Evolutionary conservation across 2,888 invertebrate species (phyloP), one percentile per base, ranked within the genome.

Genomic region (Hesperia comma): DNA sequence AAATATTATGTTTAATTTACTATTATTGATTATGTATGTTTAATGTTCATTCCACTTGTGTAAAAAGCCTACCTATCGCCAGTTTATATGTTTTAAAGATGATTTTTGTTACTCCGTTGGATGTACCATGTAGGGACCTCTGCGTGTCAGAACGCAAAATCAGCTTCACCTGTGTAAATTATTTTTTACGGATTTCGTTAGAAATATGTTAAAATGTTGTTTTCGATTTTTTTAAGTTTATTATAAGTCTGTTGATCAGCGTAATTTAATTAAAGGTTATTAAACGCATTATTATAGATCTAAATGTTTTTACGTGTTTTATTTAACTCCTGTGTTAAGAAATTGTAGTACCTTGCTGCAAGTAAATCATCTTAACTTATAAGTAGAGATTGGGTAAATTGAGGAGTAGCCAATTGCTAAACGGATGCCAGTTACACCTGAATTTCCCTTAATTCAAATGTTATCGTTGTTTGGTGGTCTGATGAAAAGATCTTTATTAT

Each of bases 211-310:
- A 70, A 51, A 69, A 69, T 70, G 70, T 70, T 70, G 70, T 70
- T 68, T 56, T 69, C 63, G 21, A 68, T 69, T 67, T 68, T 70
- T 70, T 64, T 64, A 58, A 64, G 64, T 64, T 64, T 64, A 70
- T 63, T 63, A 40, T 69, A 68, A 63, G 64, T 70, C 70, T 70
- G 70, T 71, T 68, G 69, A 71, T 69, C 69, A 68, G 71, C 66
- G 68, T 69, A 67, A 62, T 68, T 66, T 62, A 66, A 71, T 66
- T 68, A 60, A 71, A 68, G 63, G 40, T 33, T 60, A 68, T 61
- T 37, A 63, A 66, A 55, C 57, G 54, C 21, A 64, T 58, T 51
- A 51, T 57, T 54, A 19, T 15, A 32, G 43, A 57, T 40, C 14
- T 8, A 40, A 7, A 14, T 57, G 40, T 57, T 57, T 41, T 40